These are phyloP conservation scores for Mystacornis crossleyi DNA, from an alignment of 2,113 vertebrate species.

Conservation along the genomic window DNA sequence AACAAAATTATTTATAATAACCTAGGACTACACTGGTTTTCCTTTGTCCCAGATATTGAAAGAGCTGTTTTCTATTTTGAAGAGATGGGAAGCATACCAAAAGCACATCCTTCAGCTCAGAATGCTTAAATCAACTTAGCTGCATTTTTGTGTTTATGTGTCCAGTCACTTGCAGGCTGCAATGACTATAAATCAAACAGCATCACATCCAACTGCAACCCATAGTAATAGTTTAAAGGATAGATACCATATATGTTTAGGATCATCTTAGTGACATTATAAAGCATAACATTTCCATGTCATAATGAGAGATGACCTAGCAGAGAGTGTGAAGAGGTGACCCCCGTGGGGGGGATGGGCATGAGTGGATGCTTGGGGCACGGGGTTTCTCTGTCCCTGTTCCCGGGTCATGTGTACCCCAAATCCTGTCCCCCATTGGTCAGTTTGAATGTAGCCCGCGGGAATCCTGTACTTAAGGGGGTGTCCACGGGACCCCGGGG, in stretches of 20 bases:
- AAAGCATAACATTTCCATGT: background rate
- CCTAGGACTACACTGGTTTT: background rate
- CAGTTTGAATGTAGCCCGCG: too few species aligned
- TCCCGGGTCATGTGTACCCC: too few species aligned
- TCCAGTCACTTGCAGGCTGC: background rate
- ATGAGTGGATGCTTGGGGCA: too few species aligned
- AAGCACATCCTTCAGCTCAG: background rate
- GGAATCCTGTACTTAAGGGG: too few species aligned
- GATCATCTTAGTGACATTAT: background rate
- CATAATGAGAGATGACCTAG: slow-evolving; percentile 26
- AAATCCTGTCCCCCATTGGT: too few species aligned
- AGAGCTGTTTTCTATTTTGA: background rate
- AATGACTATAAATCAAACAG: slow-evolving; percentile 39
- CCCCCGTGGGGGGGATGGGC: too few species aligned
- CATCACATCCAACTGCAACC: slow-evolving; percentile 3
- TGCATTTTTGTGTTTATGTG: background rate
- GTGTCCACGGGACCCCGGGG: too few species aligned
- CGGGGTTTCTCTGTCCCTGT: too few species aligned
- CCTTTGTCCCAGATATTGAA: background rate
- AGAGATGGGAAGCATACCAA: background rate
- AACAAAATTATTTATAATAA: background rate
- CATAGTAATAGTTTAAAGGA: slow-evolving; percentile 53
- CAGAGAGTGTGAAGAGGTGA: too few species aligned
- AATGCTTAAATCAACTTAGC: background rate
- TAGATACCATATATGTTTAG: slow-evolving; percentile 35